phyloP scores from a whole-genome alignment of 1,140 invertebrate species.

The Apis cerana region DNA sequence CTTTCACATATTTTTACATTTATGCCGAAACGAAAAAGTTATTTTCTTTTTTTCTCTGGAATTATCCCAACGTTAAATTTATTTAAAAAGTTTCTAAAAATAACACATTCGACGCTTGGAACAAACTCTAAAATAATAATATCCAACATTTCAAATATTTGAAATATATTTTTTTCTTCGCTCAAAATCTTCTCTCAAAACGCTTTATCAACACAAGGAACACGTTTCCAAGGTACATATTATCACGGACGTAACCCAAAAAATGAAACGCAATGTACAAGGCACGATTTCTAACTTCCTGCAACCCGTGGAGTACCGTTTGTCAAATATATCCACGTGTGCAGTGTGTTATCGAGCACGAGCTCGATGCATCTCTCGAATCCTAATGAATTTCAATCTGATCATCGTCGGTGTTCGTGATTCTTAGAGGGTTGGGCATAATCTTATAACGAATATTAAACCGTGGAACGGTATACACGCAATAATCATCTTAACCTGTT shows the following conservation, averaged over 20 bases:
- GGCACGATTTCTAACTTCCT: slow-evolving; percentile 34
- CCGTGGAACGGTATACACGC: not conserved
- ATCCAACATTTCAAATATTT: not conserved
- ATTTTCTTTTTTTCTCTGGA: too few species aligned
- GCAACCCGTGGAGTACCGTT: slow-evolving; percentile 30
- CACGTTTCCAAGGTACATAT: too few species aligned
- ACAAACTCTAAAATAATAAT: not conserved
- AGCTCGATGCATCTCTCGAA: slow-evolving; percentile 38
- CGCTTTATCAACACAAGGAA: too few species aligned
- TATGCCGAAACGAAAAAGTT: too few species aligned
- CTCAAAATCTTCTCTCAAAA: too few species aligned
- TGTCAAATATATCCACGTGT: slow-evolving; percentile 41
- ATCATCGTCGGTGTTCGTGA: not conserved
- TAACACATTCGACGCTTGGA: too few species aligned
- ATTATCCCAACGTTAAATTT: too few species aligned
- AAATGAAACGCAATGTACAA: not conserved
- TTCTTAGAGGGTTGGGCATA: slow-evolving; percentile 32
- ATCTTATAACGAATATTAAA: slow-evolving; percentile 44
- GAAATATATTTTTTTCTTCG: too few species aligned
- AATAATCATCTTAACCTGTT: slow-evolving; percentile 20
- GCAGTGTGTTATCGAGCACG: slow-evolving; percentile 34
- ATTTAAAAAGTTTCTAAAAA: too few species aligned
- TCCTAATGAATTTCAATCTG: slow-evolving; percentile 42
- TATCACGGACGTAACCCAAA: too few species aligned
- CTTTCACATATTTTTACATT: too few species aligned